Evolutionary conservation across 2,113 vertebrate species (phyloP).

Genomic region (Grammomys dolichurus): DNA sequence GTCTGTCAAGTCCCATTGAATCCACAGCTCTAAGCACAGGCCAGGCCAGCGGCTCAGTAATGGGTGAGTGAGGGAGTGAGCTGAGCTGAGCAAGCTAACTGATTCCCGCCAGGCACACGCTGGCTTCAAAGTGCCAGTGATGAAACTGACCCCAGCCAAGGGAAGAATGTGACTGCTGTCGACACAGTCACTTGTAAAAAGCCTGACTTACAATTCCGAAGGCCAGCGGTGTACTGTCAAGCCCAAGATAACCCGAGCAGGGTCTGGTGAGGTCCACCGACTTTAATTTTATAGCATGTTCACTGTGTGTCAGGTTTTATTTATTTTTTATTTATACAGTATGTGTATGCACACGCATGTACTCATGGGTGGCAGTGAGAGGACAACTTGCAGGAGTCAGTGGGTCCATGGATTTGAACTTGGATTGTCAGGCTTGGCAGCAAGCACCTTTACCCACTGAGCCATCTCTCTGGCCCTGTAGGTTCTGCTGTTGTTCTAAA

Average conservation of each 20-base stretch:
- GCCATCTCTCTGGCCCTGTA: not conserved
- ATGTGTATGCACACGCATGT: not conserved
- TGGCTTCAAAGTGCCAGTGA: not conserved
- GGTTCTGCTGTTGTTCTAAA: not conserved
- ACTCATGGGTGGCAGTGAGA: not conserved
- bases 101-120: accelerated
- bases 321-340: not conserved
- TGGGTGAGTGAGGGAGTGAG: not conserved
- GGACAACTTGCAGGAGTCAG: not conserved
- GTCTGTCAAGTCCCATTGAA: not conserved
- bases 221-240: not conserved
- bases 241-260: not conserved
- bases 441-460: not conserved
- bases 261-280: not conserved
- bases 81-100: not conserved
- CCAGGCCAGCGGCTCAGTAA: not conserved
- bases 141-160: not conserved
- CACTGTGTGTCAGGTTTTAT: too few relatives aligned
- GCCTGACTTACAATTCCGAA: not conserved
- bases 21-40: not conserved
- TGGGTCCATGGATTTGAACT: not conserved
- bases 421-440: not conserved
- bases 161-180: not conserved
- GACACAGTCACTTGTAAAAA: not conserved
- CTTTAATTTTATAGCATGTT: not conserved